Evolutionary conservation across 2,797 vertebrate genomes (phyloP).

Genomic region (Neoniphon sammara): DNA sequence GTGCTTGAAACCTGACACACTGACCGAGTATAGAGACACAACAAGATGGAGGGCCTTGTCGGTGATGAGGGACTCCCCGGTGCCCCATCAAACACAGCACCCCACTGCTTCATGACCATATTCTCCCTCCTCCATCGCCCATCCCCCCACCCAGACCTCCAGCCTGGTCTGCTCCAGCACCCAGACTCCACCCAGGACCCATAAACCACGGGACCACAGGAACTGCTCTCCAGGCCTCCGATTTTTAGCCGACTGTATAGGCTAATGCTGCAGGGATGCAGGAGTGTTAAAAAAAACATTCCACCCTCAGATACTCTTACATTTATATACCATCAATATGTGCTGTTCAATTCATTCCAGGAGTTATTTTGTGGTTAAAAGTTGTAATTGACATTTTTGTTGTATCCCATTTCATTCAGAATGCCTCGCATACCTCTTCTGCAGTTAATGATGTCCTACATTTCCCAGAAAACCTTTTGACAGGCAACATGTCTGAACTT

Average conservation of each 20-base stretch:
- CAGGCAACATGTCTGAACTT: too few species aligned
- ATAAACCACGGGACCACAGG: constrained; percentile 28
- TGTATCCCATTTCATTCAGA: too few species aligned
- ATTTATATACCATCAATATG: too few species aligned
- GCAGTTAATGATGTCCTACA: too few species aligned
- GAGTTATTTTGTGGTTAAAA: constrained; percentile 1
- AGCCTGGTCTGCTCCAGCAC: constrained; percentile 19
- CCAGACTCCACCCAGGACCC: constrained; percentile 17
- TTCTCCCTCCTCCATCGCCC: constrained; percentile 48
- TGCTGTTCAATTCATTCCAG: too few species aligned
- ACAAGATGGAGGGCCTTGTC: constrained; percentile 55
- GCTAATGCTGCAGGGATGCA: too few species aligned
- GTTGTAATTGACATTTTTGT: too few species aligned
- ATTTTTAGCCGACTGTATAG: constrained; percentile 26
- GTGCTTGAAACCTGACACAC: constrained; percentile 78
- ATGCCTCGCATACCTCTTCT: too few species aligned
- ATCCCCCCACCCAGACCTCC: constrained; percentile 17
- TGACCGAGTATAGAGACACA: constrained; percentile 41
- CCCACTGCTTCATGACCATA: constrained; percentile 50
- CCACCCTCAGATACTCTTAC: too few species aligned
- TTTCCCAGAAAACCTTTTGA: too few species aligned
- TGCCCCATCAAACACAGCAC: constrained; percentile 61
- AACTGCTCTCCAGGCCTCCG: constrained; percentile 17
- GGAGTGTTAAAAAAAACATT: too few species aligned
- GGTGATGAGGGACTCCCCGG: constrained; percentile 74